Evolutionary conservation across 30 jellyfish, hydroid and myxozoan genomes (phyloP), one percentile per base, ranked within the genome.

Genomic region (Aurelia aurita complex sp. Pacific): DNA sequence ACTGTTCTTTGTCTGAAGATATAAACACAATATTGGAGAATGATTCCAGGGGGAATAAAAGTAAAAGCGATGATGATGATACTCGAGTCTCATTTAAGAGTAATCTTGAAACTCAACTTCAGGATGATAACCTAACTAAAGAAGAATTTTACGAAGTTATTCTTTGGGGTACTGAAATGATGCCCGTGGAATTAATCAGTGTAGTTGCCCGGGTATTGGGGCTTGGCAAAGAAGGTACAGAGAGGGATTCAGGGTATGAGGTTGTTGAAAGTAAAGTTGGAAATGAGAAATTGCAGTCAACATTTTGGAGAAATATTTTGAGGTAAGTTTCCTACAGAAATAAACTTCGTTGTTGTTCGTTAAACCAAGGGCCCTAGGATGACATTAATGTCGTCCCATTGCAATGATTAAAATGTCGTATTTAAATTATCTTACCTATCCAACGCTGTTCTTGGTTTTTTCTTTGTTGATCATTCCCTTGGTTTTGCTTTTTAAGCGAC

Each of bases 71-170:
- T 4, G 34, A 67, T 23, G 36, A 36, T 5, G 52, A 33, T 9
- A 4, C 73, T 2, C 63, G 51, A 50, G 64, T 38, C 36, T 13
- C 33, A 40, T 64, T 79, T 32, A 12, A 50, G 1, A 40, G 18
- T 16, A 73, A 18, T 43, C 46, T 73, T 18, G 50, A 43, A 29
- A n/a, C 89, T 16, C 87, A 71, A 76, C 80, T 84, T 16, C 46
- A 14, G 46, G 72, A 84, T 64, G 93, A 84, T 69, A 84, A 77
- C 19, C 65, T 84, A 8, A 35, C 93, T 11, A 84, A 84, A 43
- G 87, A 84, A 67, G 93, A 84, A 13, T 23, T 84, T 16, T 69
- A 18, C 57, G 93, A 84, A n/a, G 75, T 84, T 14, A n/a, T 84
- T 55, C 82, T 72, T 36, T 72, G 93, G 87, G 73, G 83, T 42